Evolutionary conservation across 2,888 invertebrate genomes (phyloP), one percentile per base, ranked within the genome.

Genomic region (Pollenia angustigena): DNA sequence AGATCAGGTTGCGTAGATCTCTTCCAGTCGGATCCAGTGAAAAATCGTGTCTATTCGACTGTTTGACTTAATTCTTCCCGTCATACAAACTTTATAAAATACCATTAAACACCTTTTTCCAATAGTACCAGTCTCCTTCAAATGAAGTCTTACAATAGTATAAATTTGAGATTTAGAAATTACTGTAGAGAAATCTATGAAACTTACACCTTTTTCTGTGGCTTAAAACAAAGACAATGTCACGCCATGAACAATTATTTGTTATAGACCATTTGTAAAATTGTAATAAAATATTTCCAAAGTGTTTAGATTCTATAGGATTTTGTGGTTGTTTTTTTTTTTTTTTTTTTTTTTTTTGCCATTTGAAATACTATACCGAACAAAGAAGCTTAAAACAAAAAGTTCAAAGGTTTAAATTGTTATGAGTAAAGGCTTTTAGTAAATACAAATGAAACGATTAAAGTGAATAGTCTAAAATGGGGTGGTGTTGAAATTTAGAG

Each of bases 61-160:
- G 4, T 0, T 1, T 32, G 32, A 32, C 32, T 32, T 32, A 32
- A 32, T 32, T 32, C 32, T 32, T 32, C 6, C 32, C 1, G 0
- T 32, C 6, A 32, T 32, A 32, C 32, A 32, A 32, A 32, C 32
- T 32, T 32, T 4, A 32, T 6, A 32, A 32, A 32, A 32, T 32
- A 32, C 6, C 32, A 32, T 32, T 6, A 32, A 32, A 32, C 32
- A 32, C 32, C 0, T 32, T 6, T 32, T 32, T 32, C 32, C 32
- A 32, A 32, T 32, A 32, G 32, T 32, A 32, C 32, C 32, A 32
- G 32, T 32, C 32, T 4, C 9, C 16, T 56, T n/a, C 54, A 18
- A 48, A 18, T 32, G 85, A 85, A 87, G 87, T 81, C 87, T 62
- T 84, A 87, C 84, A 87, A 87, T 1, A 62, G 54, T 78, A 42